Conservation (phyloP, 2,888 invertebrate species). For the Rhimphoctona megacephalus region DNA sequence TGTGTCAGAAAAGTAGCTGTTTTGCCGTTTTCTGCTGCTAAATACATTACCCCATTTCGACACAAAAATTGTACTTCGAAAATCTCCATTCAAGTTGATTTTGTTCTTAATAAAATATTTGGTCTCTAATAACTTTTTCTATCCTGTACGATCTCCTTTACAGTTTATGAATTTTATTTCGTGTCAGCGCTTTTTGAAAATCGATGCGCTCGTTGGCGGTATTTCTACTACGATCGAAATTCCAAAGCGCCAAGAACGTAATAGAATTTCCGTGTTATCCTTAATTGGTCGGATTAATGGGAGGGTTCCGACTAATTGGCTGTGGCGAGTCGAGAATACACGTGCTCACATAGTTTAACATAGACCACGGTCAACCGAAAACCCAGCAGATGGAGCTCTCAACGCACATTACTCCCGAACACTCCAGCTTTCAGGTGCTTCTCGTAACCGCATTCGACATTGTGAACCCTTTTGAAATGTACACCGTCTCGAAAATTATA, state of each 20-base stretch:
- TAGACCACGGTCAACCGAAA: slow-evolving; percentile 24
- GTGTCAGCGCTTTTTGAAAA: neutral
- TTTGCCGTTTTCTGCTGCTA: neutral
- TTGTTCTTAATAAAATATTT: neutral
- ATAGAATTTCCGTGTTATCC: slow-evolving; percentile 72
- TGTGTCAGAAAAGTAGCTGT: neutral
- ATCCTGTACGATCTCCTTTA: neutral
- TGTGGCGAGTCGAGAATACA: slow-evolving; percentile 77
- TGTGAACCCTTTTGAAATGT: slow-evolving; percentile 37
- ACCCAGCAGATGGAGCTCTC: slow-evolving; percentile 51
- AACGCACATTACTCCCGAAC: slow-evolving; percentile 41
- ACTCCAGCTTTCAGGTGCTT: slow-evolving; percentile 2
- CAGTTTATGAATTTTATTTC: neutral
- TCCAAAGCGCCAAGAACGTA: slow-evolving; percentile 66
- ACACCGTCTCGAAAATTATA: slow-evolving; percentile 42
- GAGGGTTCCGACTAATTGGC: slow-evolving; percentile 80
- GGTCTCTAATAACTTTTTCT: neutral
- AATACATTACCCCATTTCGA: neutral
- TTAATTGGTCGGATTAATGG: slow-evolving; percentile 80
- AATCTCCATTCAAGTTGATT: neutral
- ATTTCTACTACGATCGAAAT: slow-evolving; percentile 53
- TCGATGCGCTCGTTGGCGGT: neutral
- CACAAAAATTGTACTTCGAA: neutral
- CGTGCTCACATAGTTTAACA: slow-evolving; percentile 48
- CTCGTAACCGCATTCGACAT: slow-evolving; percentile 34